Conservation (phyloP, 2,797 vertebrate genomes). For the Oceanodroma leucorhoa region DNA sequence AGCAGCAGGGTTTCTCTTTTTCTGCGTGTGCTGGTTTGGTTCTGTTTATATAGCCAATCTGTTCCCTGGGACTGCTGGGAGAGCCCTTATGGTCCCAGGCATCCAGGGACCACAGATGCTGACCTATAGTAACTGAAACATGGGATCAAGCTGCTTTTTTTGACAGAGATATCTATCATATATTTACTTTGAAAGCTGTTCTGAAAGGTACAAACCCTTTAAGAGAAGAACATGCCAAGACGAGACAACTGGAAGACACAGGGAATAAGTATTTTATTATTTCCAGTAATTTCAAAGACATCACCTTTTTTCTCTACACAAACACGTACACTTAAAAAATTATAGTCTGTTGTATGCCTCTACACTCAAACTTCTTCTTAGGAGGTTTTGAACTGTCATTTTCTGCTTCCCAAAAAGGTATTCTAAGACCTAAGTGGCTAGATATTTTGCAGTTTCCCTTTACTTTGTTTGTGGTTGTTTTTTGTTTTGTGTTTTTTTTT, state of each 20-base stretch:
- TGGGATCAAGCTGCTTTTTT: conserved; percentile 5
- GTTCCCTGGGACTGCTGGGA: conserved; percentile 56
- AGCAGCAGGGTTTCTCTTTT: conserved; percentile 44
- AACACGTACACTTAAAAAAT: background rate
- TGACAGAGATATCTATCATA: conserved; percentile 42
- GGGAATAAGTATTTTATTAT: background rate
- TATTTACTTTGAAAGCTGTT: background rate
- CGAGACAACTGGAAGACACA: fast-evolving
- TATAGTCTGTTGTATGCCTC: background rate
- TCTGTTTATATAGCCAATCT: conserved; percentile 50
- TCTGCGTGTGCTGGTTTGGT: conserved; percentile 7
- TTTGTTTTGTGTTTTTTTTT: no score
- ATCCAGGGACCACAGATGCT: conserved; percentile 31
- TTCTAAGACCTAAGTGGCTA: background rate
- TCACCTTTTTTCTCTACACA: background rate
- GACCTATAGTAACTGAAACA: conserved; percentile 23
- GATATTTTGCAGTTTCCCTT: background rate
- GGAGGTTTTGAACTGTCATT: background rate
- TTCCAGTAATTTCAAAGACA: background rate
- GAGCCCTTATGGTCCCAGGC: conserved; percentile 32
- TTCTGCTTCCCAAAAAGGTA: background rate
- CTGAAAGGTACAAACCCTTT: background rate
- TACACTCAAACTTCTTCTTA: background rate
- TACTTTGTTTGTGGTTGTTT: background rate
- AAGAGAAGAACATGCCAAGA: background rate